These are phyloP conservation scores for Spondyliosoma cantharus DNA, from an alignment of 2,797 vertebrate genomes.

Conservation along the genomic window DNA sequence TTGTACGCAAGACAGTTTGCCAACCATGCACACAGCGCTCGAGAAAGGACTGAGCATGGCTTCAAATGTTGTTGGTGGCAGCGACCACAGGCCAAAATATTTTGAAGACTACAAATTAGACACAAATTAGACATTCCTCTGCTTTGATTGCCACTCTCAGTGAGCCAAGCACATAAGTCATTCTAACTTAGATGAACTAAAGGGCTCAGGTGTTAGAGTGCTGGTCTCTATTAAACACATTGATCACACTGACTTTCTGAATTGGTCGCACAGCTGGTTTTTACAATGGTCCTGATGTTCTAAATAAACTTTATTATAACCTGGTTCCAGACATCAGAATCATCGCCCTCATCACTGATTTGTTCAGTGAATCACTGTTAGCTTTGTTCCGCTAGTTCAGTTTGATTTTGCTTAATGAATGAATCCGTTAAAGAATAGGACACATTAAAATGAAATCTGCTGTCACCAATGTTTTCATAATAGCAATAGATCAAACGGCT, in stretches of 20 bases:
- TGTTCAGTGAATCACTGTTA: neutral
- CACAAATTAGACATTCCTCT: constrained; percentile 45
- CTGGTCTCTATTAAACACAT: neutral
- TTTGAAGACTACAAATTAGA: constrained; percentile 46
- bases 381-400: neutral
- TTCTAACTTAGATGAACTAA: constrained; percentile 2
- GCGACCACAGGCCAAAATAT: constrained; percentile 36
- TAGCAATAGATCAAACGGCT: neutral
- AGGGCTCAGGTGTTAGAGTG: constrained; percentile 8
- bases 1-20: constrained; percentile 42
- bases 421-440: neutral
- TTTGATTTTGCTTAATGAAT: neutral
- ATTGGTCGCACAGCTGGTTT: constrained; percentile 37
- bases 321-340: constrained; percentile 1
- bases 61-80: constrained; percentile 36
- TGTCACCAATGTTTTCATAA: neutral
- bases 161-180: constrained; percentile 30
- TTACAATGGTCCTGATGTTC: neutral
- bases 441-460: neutral
- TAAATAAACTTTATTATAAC: constrained; percentile 1
- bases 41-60: constrained; percentile 10
- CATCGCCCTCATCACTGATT: neutral
- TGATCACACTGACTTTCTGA: neutral
- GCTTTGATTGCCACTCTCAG: constrained; percentile 27
- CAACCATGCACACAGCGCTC: constrained; percentile 15